phyloP scores from a whole-genome alignment of 2,113 vertebrate species.

The Apteryx owenii region DNA sequence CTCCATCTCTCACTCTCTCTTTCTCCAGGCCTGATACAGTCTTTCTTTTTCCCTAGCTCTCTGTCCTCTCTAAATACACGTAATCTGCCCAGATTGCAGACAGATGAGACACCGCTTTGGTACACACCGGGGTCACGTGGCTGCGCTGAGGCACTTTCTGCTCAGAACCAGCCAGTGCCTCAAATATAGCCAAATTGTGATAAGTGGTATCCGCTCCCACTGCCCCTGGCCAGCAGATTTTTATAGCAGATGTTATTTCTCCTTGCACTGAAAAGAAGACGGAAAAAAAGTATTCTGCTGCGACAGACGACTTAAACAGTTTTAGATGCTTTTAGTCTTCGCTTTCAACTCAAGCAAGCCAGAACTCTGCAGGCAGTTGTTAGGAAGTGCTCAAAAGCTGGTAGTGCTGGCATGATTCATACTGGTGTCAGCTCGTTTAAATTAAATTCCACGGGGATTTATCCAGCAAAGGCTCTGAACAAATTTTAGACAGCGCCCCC shows the following conservation, averaged over 20 bases:
- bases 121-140: not conserved
- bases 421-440: conserved; percentile 19
- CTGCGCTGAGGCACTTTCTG: not conserved
- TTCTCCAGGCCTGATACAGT: not conserved
- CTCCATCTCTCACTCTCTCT: not conserved
- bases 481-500: conserved; percentile 12
- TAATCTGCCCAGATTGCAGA: not conserved
- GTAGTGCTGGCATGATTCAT: conserved; percentile 14
- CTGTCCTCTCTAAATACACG: not conserved
- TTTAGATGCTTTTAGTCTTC: conserved; percentile 32
- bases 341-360: not conserved
- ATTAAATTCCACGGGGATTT: conserved; percentile 60
- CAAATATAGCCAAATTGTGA: not conserved
- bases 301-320: not conserved
- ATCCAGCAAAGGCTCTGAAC: conserved; percentile 8
- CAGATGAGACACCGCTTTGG: not conserved
- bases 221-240: conserved; percentile 2
- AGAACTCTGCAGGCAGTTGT: not conserved
- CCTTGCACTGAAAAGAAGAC: not conserved
- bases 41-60: not conserved
- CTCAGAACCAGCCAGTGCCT: not conserved
- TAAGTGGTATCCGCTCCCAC: not conserved
- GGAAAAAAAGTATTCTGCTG: not conserved
- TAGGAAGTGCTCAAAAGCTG: not conserved
- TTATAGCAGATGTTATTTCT: conserved; percentile 64